These are phyloP conservation scores for Brienomyrus longianalis DNA, from an alignment of 2,113 vertebrate species.

Conservation along the genomic window DNA sequence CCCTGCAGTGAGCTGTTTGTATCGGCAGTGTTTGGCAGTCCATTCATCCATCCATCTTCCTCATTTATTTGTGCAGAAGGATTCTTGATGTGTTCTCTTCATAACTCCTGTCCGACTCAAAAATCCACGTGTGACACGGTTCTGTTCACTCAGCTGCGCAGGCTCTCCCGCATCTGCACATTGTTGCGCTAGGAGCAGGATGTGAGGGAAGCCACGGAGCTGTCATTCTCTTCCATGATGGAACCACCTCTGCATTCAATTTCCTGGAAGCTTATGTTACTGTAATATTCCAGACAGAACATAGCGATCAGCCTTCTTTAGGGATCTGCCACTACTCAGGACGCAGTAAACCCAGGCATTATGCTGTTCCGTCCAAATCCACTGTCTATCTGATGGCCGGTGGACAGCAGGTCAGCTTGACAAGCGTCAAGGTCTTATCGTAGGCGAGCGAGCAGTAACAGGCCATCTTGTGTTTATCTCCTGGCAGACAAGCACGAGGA, in stretches of 20 bases:
- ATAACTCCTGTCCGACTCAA: neutral
- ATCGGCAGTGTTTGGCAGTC: neutral
- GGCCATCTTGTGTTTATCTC: neutral
- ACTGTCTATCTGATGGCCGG: neutral
- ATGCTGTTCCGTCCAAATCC: neutral
- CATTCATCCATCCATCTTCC: neutral
- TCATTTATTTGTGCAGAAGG: neutral
- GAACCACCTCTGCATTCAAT: neutral
- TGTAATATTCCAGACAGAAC: neutral
- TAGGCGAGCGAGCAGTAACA: neutral
- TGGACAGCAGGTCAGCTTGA: neutral
- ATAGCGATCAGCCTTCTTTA: neutral
- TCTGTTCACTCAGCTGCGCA: neutral
- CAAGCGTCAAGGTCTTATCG: neutral
- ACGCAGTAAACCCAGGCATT: neutral
- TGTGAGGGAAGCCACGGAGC: neutral
- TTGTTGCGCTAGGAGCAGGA: neutral
- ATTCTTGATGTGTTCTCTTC: neutral
- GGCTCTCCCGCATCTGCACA: neutral
- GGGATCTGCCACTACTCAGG: neutral
- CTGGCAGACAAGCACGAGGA: neutral
- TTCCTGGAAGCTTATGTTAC: neutral
- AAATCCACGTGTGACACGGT: neutral
- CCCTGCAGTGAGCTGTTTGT: neutral
- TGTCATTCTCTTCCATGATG: neutral